A percentile compares a stretch with the other conserved stretches of the same genome.
Conservation (phyloP, 2,113 vertebrate genomes). For the Rhea americana region DNA sequence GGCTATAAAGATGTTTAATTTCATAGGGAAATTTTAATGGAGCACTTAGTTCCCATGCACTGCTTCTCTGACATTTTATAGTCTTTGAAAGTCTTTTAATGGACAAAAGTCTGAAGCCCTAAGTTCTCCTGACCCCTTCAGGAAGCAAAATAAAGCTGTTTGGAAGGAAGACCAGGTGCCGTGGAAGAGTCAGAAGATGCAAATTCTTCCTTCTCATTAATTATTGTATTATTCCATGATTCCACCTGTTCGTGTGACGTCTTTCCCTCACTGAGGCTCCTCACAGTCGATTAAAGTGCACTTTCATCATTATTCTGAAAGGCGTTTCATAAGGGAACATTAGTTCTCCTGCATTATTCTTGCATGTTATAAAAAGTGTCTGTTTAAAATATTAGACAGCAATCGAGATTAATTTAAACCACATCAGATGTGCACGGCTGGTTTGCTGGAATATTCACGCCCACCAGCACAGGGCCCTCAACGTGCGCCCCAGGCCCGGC, state of each 20-base stretch:
- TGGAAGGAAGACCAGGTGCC: not conserved
- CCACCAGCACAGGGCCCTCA: fast-evolving
- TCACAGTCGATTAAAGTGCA: slow-evolving; percentile 39
- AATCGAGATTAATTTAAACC: slow-evolving; percentile 33
- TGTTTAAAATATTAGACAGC: slow-evolving; percentile 55
- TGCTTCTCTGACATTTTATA: not conserved
- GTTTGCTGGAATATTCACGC: not conserved
- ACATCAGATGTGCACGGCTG: slow-evolving; percentile 9
- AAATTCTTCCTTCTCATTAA: slow-evolving; percentile 18
- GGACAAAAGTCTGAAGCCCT: not conserved
- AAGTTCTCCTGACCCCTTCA: not conserved
- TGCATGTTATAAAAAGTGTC: slow-evolving; percentile 37
- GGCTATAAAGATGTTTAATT: slow-evolving; percentile 29
- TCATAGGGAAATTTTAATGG: slow-evolving; percentile 33
- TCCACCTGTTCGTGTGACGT: slow-evolving; percentile 6
- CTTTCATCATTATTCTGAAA: slow-evolving; percentile 33
- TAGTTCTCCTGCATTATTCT: slow-evolving; percentile 57
- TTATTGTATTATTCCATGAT: slow-evolving; percentile 4
- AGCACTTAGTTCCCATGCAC: slow-evolving; percentile 11
- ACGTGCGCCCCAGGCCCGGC: fast-evolving
- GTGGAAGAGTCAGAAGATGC: slow-evolving; percentile 19
- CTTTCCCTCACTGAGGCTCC: slow-evolving; percentile 20
- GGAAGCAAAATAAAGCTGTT: not conserved
- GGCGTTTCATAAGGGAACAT: slow-evolving; percentile 42
- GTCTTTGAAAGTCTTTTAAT: not conserved